Evolutionary conservation across 2,888 invertebrate genomes (phyloP).

Genomic region (Limnephilus auricula): DNA sequence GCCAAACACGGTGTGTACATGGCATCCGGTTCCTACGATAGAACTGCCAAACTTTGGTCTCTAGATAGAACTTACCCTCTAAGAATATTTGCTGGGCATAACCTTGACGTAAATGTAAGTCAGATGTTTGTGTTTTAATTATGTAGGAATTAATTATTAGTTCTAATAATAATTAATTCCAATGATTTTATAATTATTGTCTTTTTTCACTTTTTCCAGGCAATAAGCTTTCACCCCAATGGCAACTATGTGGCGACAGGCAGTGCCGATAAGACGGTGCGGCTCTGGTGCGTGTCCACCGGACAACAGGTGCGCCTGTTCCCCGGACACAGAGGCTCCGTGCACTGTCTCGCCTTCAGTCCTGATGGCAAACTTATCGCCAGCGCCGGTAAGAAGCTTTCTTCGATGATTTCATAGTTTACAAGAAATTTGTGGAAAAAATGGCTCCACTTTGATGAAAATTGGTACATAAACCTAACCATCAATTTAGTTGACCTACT

Average conservation of each 20-base stretch:
- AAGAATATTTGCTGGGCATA: conserved; percentile 92
- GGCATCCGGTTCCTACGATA: conserved; percentile 89
- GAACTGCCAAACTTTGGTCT: conserved; percentile 89
- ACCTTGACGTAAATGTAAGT: conserved; percentile 90
- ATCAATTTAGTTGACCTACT: too few relatives aligned
- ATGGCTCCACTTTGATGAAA: not conserved
- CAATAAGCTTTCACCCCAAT: conserved; percentile 95
- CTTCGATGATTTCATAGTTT: too few relatives aligned
- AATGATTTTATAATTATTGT: conserved; percentile 52
- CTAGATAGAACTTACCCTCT: conserved; percentile 89
- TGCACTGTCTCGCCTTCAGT: conserved; percentile 89
- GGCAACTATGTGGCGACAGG: conserved; percentile 93
- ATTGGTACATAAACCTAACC: too few relatives aligned
- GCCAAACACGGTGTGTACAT: conserved; percentile 82
- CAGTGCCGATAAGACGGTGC: conserved; percentile 91
- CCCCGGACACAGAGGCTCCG: conserved; percentile 85
- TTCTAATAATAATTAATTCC: conserved; percentile 58
- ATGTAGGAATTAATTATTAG: not conserved
- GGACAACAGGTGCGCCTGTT: conserved; percentile 89
- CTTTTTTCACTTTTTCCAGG: conserved; percentile 73
- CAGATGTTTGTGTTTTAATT: not conserved
- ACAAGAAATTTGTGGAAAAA: too few relatives aligned
- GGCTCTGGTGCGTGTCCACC: conserved; percentile 91
- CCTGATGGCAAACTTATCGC: conserved; percentile 91
- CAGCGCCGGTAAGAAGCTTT: conserved; percentile 82